Evolutionary conservation across 2,888 invertebrate genomes (phyloP).

Genomic region (Hirtodrosophila cameraria): DNA sequence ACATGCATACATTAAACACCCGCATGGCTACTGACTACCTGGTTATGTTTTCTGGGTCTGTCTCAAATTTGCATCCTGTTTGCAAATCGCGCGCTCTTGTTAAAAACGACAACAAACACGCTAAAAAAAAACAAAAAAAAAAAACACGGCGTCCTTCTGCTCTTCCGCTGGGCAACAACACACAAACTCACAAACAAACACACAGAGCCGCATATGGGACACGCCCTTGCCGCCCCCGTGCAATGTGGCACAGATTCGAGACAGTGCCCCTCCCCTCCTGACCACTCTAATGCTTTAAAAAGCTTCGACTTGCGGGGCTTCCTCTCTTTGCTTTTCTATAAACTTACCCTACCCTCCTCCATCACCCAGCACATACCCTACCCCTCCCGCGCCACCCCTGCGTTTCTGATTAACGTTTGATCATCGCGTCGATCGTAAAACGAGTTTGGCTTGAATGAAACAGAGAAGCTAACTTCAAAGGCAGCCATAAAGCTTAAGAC

Average conservation of each 20-base stretch:
- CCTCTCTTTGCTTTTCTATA: slow-evolving; percentile 12
- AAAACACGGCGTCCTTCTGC: slow-evolving; percentile 70
- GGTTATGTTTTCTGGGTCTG: slow-evolving; percentile 13
- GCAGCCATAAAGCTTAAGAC: no score
- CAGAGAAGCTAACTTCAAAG: neutral
- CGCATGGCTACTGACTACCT: slow-evolving; percentile 45
- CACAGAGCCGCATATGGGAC: slow-evolving; percentile 2
- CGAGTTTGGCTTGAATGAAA: slow-evolving; percentile 24
- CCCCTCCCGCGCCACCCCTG: neutral
- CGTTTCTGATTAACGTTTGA: slow-evolving; percentile 12
- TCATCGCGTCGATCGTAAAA: slow-evolving; percentile 35
- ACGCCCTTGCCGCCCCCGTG: slow-evolving; percentile 19
- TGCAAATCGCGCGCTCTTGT: slow-evolving; percentile 2
- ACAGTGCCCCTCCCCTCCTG: neutral
- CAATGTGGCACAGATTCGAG: slow-evolving; percentile 7
- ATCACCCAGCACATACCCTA: neutral
- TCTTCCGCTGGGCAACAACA: slow-evolving; percentile 60
- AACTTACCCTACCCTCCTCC: no score
- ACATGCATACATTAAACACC: slow-evolving; percentile 10
- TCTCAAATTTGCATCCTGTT: slow-evolving; percentile 67
- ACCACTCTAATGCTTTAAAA: neutral
- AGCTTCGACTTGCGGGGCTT: neutral
- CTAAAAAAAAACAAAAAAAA: slow-evolving; percentile 21
- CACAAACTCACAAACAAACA: neutral
- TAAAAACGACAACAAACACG: neutral